A percentile compares a stretch with the other conserved stretches of the same genome.
phyloP scores from a whole-genome alignment of 2,113 vertebrate genomes.

The Ariopsis seemanni region DNA sequence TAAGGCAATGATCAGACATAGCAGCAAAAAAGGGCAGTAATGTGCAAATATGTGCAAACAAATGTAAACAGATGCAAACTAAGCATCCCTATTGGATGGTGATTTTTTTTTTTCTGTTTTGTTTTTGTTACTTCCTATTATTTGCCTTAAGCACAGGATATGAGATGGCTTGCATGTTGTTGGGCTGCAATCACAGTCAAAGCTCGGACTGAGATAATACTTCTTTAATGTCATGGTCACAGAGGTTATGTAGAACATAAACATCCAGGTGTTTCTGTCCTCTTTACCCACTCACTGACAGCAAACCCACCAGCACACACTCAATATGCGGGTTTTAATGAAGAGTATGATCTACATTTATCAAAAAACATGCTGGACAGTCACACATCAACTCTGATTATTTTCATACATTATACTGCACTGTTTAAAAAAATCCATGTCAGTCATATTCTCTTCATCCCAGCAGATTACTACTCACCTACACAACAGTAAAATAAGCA shows the following conservation, averaged over 20 bases:
- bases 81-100: not conserved
- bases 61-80: no score
- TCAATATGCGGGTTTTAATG: not conserved
- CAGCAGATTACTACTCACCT: slow-evolving; percentile 8
- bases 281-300: slow-evolving; percentile 17
- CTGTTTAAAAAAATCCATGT: not conserved
- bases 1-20: no score
- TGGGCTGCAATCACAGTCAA: slow-evolving; percentile 34
- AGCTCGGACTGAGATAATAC: slow-evolving; percentile 41
- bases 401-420: not conserved
- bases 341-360: not conserved
- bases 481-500: slow-evolving; percentile 48
- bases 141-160: slow-evolving; percentile 27
- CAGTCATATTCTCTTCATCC: not conserved
- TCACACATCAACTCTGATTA: not conserved
- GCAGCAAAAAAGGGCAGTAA: no score
- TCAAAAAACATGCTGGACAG: not conserved
- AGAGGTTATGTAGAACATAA: slow-evolving; percentile 25
- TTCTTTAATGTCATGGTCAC: slow-evolving; percentile 13
- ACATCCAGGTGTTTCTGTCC: slow-evolving; percentile 22
- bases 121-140: not conserved
- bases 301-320: not conserved
- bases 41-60: no score
- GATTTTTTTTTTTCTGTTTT: not conserved
- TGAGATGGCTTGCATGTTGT: not conserved